Evolutionary conservation across 2,113 vertebrate species (phyloP).

Genomic region (Trematomus loennbergii): DNA sequence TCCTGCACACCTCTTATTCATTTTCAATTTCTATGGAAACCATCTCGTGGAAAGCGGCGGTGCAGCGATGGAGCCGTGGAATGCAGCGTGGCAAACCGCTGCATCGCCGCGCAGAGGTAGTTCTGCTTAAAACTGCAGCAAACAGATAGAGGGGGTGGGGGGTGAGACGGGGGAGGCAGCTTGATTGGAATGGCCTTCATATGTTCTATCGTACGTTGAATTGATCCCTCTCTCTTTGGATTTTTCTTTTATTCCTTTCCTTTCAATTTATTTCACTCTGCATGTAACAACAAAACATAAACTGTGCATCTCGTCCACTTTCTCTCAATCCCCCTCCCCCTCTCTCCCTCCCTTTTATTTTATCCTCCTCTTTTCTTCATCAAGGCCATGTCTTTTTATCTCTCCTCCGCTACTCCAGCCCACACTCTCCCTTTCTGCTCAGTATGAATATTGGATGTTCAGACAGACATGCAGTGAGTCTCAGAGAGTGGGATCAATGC

Average conservation of each 20-base stretch:
- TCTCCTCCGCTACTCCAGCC: conserved; percentile 11
- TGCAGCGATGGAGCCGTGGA: conserved; percentile 6
- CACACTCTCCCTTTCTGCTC: conserved; percentile 12
- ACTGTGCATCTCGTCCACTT: not conserved
- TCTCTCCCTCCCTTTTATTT: conserved; percentile 10
- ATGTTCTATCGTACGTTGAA: conserved; percentile 16
- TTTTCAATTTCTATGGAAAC: conserved; percentile 72
- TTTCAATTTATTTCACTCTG: not conserved
- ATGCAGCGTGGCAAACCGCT: not conserved
- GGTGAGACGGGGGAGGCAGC: not conserved
- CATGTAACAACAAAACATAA: not conserved
- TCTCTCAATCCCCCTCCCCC: not conserved
- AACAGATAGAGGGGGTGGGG: conserved; percentile 6
- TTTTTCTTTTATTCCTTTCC: not conserved
- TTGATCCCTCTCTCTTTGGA: conserved; percentile 8
- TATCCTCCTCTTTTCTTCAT: conserved; percentile 25
- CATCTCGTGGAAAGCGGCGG: conserved; percentile 16
- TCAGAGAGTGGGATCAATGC: conserved; percentile 6
- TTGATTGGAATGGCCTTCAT: conserved; percentile 20
- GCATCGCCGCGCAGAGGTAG: conserved; percentile 14
- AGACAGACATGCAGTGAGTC: not conserved
- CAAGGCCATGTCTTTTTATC: conserved; percentile 50
- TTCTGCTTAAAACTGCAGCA: conserved; percentile 42
- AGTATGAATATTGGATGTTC: conserved; percentile 19
- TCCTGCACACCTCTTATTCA: conserved; percentile 25